phyloP scores from a whole-genome alignment of 1,140 invertebrate species.

The Oryctes rhinoceros region DNA sequence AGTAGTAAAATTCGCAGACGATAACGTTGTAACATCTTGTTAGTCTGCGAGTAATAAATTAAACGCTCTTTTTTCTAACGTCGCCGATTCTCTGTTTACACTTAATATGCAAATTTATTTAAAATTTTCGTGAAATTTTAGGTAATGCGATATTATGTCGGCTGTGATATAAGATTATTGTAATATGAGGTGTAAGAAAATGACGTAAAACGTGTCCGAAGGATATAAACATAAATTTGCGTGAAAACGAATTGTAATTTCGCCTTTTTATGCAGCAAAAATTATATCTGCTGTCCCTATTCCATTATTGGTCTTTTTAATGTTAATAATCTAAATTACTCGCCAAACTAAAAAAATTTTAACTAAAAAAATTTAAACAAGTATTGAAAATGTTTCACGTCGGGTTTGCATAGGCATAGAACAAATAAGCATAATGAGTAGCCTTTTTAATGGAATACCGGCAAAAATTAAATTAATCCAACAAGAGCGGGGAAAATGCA shows the following conservation, averaged over 20 bases:
- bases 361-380: too few relatives aligned
- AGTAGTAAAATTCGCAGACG: conserved; percentile 14
- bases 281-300: too few relatives aligned
- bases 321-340: too few relatives aligned
- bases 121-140: neutral
- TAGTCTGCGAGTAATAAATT: conserved; percentile 1
- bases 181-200: neutral
- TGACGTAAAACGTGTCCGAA: neutral
- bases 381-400: too few relatives aligned
- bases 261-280: too few relatives aligned
- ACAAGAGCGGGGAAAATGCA: too few relatives aligned
- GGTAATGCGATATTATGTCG: neutral
- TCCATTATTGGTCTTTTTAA: too few relatives aligned
- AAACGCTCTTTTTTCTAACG: neutral
- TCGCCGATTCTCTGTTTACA: neutral
- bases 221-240: conserved; percentile 8
- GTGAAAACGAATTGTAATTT: neutral
- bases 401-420: too few relatives aligned
- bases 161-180: conserved; percentile 3
- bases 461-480: too few relatives aligned
- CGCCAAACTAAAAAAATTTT: too few relatives aligned
- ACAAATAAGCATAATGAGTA: too few relatives aligned
- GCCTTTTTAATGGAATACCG: too few relatives aligned
- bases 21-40: conserved; percentile 2
- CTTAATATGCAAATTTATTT: conserved; percentile 6